Conservation (phyloP, 2,888 invertebrate genomes). For the Spatulosminthurus flaviceps region DNA sequence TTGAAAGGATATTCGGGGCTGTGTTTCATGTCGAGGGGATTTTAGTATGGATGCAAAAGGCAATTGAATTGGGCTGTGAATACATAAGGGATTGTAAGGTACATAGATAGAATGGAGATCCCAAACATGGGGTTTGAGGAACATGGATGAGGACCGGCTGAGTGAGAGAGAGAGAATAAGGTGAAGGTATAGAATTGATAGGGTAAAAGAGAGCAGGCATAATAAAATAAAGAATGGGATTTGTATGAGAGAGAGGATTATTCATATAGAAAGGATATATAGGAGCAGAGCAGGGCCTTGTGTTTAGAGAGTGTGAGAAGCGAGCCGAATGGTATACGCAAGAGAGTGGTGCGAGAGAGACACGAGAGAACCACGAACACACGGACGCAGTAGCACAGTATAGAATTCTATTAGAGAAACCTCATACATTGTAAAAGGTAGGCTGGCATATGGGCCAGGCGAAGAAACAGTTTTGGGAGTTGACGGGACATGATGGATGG, state of each 20-base stretch:
- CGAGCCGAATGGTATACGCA: slow-evolving; percentile 21
- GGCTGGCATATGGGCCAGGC: slow-evolving; percentile 48
- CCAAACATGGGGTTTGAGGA: too few species aligned
- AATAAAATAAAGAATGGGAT: slow-evolving; percentile 43
- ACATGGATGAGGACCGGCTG: too few species aligned
- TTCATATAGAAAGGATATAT: slow-evolving; percentile 23
- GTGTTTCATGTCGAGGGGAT: too few species aligned
- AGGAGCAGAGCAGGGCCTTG: too few species aligned
- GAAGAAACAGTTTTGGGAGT: slow-evolving; percentile 57
- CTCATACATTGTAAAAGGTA: slow-evolving; percentile 41
- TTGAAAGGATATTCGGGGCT: too few species aligned
- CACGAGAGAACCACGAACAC: background rate
- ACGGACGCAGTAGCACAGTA: background rate
- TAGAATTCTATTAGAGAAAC: slow-evolving; percentile 46
- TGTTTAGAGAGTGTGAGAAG: slow-evolving; percentile 8
- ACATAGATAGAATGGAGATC: too few species aligned
- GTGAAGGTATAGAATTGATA: slow-evolving; percentile 12
- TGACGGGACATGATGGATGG: slow-evolving; percentile 64
- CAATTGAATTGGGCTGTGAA: too few species aligned
- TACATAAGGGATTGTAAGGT: too few species aligned
- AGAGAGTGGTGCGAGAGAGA: background rate
- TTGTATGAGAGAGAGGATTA: slow-evolving; percentile 38
- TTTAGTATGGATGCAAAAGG: too few species aligned
- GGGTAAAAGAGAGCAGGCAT: slow-evolving; percentile 32
- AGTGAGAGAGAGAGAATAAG: slow-evolving; percentile 29